Conservation (phyloP, 1,140 invertebrate species). For the Bombus cullumanus region DNA sequence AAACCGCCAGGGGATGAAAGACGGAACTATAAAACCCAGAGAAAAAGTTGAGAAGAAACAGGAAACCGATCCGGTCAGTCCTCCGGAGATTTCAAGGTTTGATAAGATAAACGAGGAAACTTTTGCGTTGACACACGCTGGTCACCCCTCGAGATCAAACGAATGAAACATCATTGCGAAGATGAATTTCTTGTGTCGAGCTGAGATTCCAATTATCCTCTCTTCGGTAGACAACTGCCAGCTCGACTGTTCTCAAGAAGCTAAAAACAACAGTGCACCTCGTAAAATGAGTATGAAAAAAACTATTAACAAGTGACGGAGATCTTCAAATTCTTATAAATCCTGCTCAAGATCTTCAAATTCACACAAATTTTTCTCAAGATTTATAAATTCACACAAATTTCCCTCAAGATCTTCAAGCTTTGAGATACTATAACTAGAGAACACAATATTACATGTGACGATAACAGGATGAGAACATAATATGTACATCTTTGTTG, state of each 20-base stretch:
- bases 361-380: no score
- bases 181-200: not conserved
- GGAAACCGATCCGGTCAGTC: slow-evolving; percentile 23
- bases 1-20: slow-evolving; percentile 1
- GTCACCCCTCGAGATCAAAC: slow-evolving; percentile 45
- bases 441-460: no score
- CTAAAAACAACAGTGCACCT: not conserved
- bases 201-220: not conserved
- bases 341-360: no score
- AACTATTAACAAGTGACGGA: not conserved
- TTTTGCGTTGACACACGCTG: slow-evolving; percentile 40
- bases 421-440: no score
- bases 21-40: slow-evolving; percentile 18
- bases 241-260: not conserved
- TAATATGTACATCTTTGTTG: no score
- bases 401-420: no score
- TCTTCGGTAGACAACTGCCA: not conserved
- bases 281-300: not conserved
- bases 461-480: no score
- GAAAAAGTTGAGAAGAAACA: slow-evolving; percentile 42
- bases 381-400: not conserved
- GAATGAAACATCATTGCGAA: slow-evolving; percentile 6
- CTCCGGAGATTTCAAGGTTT: slow-evolving; percentile 48
- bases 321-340: not conserved
- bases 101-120: slow-evolving; percentile 61